Base-by-base conservation (phyloP, 2,797 vertebrate genomes). In the Telmatherina bonti region DNA sequence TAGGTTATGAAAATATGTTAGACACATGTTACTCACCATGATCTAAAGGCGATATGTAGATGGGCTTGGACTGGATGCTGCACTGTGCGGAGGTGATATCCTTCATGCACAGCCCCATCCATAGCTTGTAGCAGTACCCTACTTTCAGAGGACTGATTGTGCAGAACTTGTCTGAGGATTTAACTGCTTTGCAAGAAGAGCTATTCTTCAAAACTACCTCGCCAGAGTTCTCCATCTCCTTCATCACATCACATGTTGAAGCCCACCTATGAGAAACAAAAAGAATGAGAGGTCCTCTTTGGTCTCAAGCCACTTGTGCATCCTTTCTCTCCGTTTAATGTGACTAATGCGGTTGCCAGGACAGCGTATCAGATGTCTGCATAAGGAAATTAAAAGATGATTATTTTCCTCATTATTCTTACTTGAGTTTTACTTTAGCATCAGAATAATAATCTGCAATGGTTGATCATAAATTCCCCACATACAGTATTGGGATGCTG, bases 51-150 rank as follows among this genome's bases (percentile, higher is more conserved):
- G 93, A 82, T 3, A 99, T 70, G 81, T 96, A 97, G 3, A 89
- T 47, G 2, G 97, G 95, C 65, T 92, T 90, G 57, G 97, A 97
- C n/a, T 88, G 84, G 64, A 98, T 85, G 0, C 89, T 93, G 33
- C 95, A 36, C 95, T 95, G 30, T 93, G 81, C 0, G 53, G 71
- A 18, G 95, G 94, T 5, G 90, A 76, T 26, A 96, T 85, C 60
- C 20, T 45, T n/a, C 43, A 2, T 20, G n/a, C 7, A 45, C 43
- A n/a, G 18, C 18, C 96, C 96, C 63, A 99, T 78, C 98, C 97
- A 99, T 89, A 99, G 93, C 76, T 95, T 95, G 41, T 98, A 96
- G 80, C 96, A 97, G 72, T 93, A 96, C 58, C 96, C 9, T 8
- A 2, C 92, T 82, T 95, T 95, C 78, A 99, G 89, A 0, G 94